Percentiles rank a stretch among this genome's conserved stretches.
Conservation (phyloP, 1,140 invertebrate species). For the Asbolus verrucosus region DNA sequence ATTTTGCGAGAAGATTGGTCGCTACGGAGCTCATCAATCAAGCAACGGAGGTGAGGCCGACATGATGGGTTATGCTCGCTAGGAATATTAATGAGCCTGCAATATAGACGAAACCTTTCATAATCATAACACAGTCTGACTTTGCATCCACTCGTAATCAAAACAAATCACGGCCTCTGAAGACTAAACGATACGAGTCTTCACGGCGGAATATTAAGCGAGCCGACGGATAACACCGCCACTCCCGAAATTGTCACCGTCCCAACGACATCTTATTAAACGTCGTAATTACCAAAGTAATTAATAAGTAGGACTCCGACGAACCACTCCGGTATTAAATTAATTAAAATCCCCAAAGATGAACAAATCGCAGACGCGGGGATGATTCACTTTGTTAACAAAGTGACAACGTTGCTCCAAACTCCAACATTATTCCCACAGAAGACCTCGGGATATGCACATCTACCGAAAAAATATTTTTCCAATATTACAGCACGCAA, state of each 20-base stretch:
- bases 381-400: constrained; percentile 17
- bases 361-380: constrained; percentile 4
- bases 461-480: no score
- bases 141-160: constrained; percentile 51
- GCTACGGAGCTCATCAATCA: constrained; percentile 58
- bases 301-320: constrained; percentile 28
- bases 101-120: constrained; percentile 52
- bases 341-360: constrained; percentile 21
- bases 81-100: constrained; percentile 57
- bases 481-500: no score
- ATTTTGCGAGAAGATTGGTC: constrained; percentile 55
- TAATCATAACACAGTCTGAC: constrained; percentile 45
- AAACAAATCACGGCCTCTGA: constrained; percentile 51
- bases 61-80: constrained; percentile 59
- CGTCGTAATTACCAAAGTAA: constrained; percentile 28
- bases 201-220: constrained; percentile 27
- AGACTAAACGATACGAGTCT: constrained; percentile 31
- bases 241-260: constrained; percentile 2
- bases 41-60: constrained; percentile 53
- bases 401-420: not conserved
- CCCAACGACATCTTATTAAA: constrained; percentile 28
- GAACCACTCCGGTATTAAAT: constrained; percentile 17
- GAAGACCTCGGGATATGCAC: not conserved
- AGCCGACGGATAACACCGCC: constrained; percentile 21
- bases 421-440: not conserved